These are phyloP conservation scores for Phylloscopus trochiloides DNA, from an alignment of 2,113 vertebrate genomes.

Conservation along the genomic window DNA sequence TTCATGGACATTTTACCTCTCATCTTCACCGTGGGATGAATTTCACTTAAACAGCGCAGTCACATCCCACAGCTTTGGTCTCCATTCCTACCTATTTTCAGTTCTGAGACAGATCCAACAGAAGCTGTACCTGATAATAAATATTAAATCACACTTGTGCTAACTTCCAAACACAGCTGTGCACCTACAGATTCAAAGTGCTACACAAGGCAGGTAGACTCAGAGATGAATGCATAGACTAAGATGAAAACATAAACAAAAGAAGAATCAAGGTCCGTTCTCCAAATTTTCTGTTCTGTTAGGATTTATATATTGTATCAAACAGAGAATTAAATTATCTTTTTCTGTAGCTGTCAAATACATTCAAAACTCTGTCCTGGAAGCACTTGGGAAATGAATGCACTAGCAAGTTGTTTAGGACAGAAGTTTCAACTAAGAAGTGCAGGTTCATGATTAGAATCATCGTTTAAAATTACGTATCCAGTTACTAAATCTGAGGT, in stretches of 20 bases:
- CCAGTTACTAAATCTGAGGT: background rate
- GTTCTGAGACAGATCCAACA: background rate
- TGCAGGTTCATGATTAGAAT: background rate
- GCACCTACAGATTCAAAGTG: background rate
- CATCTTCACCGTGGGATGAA: slow-evolving; percentile 8
- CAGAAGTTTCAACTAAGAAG: background rate
- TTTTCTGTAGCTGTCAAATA: background rate
- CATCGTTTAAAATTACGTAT: background rate
- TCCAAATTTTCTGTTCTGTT: background rate
- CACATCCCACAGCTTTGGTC: background rate
- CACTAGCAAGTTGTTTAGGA: background rate
- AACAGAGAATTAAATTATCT: background rate
- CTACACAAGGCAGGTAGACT: background rate
- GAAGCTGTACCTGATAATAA: background rate
- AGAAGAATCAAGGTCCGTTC: background rate
- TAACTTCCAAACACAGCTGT: background rate
- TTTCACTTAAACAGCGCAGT: background rate
- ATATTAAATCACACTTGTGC: background rate
- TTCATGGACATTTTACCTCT: background rate
- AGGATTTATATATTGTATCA: background rate
- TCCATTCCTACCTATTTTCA: slow-evolving; percentile 15
- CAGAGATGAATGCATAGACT: background rate
- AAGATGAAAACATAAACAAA: background rate
- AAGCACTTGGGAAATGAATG: background rate
- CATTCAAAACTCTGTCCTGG: background rate